Evolutionary conservation across 1,140 invertebrate species (phyloP).

Genomic region (Dermatophagoides farinae): DNA sequence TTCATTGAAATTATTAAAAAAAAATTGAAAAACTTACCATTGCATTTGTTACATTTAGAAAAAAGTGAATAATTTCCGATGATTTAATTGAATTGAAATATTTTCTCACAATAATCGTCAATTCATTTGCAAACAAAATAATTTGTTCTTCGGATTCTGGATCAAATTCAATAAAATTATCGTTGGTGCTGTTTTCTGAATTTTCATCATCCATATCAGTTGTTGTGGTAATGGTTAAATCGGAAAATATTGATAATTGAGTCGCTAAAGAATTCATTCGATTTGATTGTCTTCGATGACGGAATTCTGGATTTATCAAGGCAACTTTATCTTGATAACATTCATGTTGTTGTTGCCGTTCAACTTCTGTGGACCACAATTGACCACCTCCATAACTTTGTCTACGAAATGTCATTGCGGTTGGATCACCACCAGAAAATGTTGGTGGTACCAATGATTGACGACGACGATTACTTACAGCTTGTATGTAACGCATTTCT

Average conservation of each 20-base stretch:
- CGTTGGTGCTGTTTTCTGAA: too few species aligned
- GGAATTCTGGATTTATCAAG: neutral
- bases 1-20: neutral
- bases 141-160: neutral
- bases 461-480: neutral
- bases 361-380: neutral
- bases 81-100: neutral
- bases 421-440: neutral
- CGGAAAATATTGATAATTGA: too few species aligned
- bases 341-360: neutral
- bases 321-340: neutral
- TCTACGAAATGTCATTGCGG: neutral
- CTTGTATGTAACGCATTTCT: conserved; percentile 5
- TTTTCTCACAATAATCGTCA: neutral
- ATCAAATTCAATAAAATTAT: neutral
- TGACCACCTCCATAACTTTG: conserved; percentile 4
- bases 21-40: neutral
- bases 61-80: conserved; percentile 8
- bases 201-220: neutral
- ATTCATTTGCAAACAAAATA: conserved; percentile 3
- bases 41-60: neutral
- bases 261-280: too few species aligned
- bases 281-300: too few species aligned
- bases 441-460: conserved; percentile 4
- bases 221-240: neutral